Base-by-base conservation (phyloP, 2,797 vertebrate species). In the Sebastes reedi region DNA sequence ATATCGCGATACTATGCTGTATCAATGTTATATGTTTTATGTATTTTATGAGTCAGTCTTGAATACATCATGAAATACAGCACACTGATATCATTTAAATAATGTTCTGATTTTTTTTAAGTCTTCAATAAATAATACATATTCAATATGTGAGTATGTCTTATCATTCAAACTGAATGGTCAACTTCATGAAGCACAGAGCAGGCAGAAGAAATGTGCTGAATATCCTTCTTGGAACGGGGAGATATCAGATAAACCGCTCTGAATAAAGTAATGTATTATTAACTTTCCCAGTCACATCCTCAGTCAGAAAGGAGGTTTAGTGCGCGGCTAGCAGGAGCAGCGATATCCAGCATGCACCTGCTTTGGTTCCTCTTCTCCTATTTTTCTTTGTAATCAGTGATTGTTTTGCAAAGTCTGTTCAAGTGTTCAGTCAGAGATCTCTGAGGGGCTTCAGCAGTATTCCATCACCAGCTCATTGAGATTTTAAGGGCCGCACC, bases 391-490 rank as follows among this genome's bases (percentile, higher is more conserved):
- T 82, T 67, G 20, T 81, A 73, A 68, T 61, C 29, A 39, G 16
- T 27, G 29, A 70, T 71, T 72, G 68, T 32, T 64, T 71, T 66
- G 54, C 24, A n/a, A 52, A 64, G 55, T 70, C 54, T n/a, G 32
- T 34, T 75, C 7, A 34, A 30, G 64, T 54, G 34, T 13, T 71
- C 67, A 54, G 13, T 3, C 20, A 0, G 6, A 16, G 22, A 29
- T 68, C 56, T 60, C 62, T 4, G 27, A 54, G 4, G 54, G 81
- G 9, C 71, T 73, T 55, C 66, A 64, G 36, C 72, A 32, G 52
- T 68, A 16, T 79, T 81, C 52, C 34, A 72, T 71, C 81, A 54
- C 52, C 56, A 58, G 55, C 75, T 78, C 78, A 79, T 88, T 64
- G 42, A 68, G 65, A 70, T 75, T 83, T 72, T 73, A 56, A 64